Percentiles rank a stretch among this genome's conserved stretches.
These are phyloP conservation scores for Volucella inflata DNA, from an alignment of 2,888 invertebrate genomes.

Conservation along the genomic window DNA sequence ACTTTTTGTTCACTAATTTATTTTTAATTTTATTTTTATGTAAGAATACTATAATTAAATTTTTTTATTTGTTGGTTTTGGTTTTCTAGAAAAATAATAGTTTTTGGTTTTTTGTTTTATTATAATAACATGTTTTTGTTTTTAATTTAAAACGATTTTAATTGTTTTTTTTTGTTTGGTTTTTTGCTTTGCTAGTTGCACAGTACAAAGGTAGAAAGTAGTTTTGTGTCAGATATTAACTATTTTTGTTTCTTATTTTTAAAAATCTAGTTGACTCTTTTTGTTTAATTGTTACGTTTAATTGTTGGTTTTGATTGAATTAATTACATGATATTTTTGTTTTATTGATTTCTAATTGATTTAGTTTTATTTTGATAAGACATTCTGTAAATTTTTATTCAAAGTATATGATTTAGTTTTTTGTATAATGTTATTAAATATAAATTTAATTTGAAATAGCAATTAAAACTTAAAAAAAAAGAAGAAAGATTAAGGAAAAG, in stretches of 20 bases:
- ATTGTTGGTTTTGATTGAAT: constrained; percentile 3
- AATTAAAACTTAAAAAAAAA: not conserved
- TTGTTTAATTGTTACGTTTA: constrained; percentile 6
- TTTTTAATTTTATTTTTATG: constrained; percentile 38
- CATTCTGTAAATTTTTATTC: constrained; percentile 15
- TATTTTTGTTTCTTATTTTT: constrained; percentile 37
- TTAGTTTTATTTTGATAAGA: constrained; percentile 15
- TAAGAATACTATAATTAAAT: constrained; percentile 27
- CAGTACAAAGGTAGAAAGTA: constrained; percentile 75
- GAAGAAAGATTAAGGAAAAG: not conserved
- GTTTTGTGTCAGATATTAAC: constrained; percentile 52
- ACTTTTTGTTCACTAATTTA: constrained; percentile 3
- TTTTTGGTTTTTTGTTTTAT: constrained; percentile 16
- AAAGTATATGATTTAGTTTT: not conserved
- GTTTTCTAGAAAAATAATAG: constrained; percentile 65
- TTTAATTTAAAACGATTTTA: constrained; percentile 27
- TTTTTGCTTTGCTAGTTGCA: constrained; percentile 31
- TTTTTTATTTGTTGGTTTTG: constrained; percentile 36
- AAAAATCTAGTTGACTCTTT: constrained; percentile 21
- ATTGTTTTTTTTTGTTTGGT: constrained; percentile 35
- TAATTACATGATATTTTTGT: constrained; percentile 25
- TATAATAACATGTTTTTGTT: constrained; percentile 16
- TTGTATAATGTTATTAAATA: not conserved
- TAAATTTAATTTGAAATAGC: not conserved
- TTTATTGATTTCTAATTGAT: constrained; percentile 53